Base-by-base conservation (phyloP, 2,797 vertebrate species). In the Muraenolepis orangiensis region DNA sequence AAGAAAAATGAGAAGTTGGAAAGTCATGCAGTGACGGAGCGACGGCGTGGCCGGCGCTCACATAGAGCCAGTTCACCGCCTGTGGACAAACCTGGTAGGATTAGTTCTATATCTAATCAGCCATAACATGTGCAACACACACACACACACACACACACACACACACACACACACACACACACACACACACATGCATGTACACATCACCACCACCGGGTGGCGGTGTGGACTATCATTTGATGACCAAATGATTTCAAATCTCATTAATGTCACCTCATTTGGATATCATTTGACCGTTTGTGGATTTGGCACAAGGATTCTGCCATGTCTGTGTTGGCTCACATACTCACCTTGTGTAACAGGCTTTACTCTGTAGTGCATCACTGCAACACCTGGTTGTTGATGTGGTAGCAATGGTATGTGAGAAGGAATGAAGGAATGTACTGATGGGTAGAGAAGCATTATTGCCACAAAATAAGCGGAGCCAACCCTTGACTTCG, bases 161-260 rank as follows among this genome's bases (percentile, higher is more conserved):
- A 32, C 66, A 68, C 29, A 68, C 29, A 14, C 28, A 32, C 28
- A 32, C 66, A 30, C 66, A 68, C 29, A 13, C 66, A 28, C 69
- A 42, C 69, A 46, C 26, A 71, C 32, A 38, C 31, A 38, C 32
- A 66, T 14, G 34, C 32, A 42, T 13, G 4, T 20, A 29, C 31
- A 66, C 23, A 28, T 12, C 68, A 38, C 69, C 29, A 18, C 86
- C 91, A 81, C 36, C 20, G 38, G 87, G 81, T 82, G 87, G 87
- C 83, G 84, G 85, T 77, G 34, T 73, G 76, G 68, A 72, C 79
- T 83, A 86, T 73, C 76, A 51, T 87, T 84, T 75, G 74, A 75
- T 84, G n/a, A 78, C 72, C 76, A 86, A 81, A 83, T 81, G 82
- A 83, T 88, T 82, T 31, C 28, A 18, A 67, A 67, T 64, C 1